Evolutionary conservation across 2,797 vertebrate species (phyloP), one percentile per base, ranked within the genome.

Genomic region (Bovichtus diacanthus): DNA sequence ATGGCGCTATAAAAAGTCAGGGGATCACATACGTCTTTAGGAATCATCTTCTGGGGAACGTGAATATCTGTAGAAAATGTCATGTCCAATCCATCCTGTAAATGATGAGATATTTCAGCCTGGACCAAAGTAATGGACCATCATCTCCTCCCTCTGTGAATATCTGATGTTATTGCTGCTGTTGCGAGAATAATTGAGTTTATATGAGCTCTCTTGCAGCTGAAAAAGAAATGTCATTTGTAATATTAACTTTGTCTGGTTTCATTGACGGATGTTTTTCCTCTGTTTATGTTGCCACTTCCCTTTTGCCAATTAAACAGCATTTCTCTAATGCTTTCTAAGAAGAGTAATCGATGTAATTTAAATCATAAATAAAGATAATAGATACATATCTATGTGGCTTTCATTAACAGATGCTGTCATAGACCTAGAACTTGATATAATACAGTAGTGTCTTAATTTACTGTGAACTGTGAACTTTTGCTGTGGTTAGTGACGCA

Each of bases 121-220:
- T 46, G 36, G 47, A 27, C 11, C 15, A 44, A 53, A 15, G 2
- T 21, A 47, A 2, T 41, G 34, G n/a, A 49, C 11, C 1, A 7
- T 27, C 9, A 41, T 31, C 27, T 9, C 9, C 31, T 9, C 13
- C 55, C 10, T 76, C 58, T 58, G 54, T 70, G 76, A 82, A 62
- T 86, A 74, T 76, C 70, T 49, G 78, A 58, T 59, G 83, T 82
- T 86, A 83, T 80, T 74, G 78, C 56, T 55, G 68, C 75, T 56
- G 67, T 74, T 66, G 59, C 72, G 60, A 39, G 38, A 73, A 84
- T 82, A 84, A 87, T 80, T 65, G 64, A 74, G 82, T 87, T 88
- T 83, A 80, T 53, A 75, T 65, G 78, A 81, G 75, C 74, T 82
- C 79, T 82, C 82, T 74, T 16, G 61, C 19, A 49, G 82, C 82